Evolutionary conservation across 2,888 invertebrate genomes (phyloP).

Genomic region (Melinaea marsaeus): DNA sequence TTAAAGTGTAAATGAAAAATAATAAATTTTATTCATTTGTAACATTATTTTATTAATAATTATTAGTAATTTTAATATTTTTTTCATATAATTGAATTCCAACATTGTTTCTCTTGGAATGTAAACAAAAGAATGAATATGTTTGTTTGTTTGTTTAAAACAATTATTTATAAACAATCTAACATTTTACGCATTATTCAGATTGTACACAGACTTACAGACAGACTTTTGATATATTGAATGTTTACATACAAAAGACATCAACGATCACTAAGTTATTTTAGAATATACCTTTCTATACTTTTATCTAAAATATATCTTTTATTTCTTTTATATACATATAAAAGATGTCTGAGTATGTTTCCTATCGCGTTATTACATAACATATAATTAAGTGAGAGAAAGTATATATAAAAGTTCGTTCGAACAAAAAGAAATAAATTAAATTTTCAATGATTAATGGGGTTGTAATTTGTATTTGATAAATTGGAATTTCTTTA

Average conservation of each 20-base stretch:
- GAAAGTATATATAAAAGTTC: slow-evolving; percentile 2
- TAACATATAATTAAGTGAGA: neutral
- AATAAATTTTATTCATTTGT: too few relatives aligned
- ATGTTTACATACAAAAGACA: slow-evolving; percentile 30
- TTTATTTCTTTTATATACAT: too few relatives aligned
- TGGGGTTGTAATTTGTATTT: slow-evolving; percentile 25
- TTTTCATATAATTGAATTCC: too few relatives aligned
- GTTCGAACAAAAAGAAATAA: slow-evolving; percentile 20
- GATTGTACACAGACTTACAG: neutral
- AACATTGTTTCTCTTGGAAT: neutral
- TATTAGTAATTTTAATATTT: neutral
- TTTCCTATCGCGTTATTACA: too few relatives aligned
- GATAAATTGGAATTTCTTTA: slow-evolving; percentile 12
- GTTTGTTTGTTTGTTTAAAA: slow-evolving; percentile 13
- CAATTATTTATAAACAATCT: slow-evolving; percentile 4
- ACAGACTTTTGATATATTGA: too few relatives aligned
- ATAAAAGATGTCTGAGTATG: too few relatives aligned
- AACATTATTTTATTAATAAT: neutral
- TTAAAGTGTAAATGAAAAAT: neutral
- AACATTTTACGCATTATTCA: neutral
- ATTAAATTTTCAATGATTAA: slow-evolving; percentile 29
- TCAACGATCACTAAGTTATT: slow-evolving; percentile 24
- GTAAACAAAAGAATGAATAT: slow-evolving; percentile 5
- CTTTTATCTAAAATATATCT: too few relatives aligned
- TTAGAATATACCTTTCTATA: neutral